phyloP scores from a whole-genome alignment of 2,888 invertebrate genomes.

The Pecten maximus region DNA sequence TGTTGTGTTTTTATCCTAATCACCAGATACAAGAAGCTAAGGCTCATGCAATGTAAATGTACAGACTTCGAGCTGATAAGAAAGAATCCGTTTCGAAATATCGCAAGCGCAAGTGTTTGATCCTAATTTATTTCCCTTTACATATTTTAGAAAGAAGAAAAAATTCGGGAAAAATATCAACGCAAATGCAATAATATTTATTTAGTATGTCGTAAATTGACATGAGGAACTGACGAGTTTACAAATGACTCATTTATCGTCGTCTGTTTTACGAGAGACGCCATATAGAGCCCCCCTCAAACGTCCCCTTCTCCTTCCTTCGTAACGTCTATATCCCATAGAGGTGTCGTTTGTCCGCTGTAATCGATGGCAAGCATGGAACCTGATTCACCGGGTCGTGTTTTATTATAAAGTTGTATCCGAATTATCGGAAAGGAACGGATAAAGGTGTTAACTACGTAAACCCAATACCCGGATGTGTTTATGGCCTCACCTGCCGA shows the following conservation, averaged over 20 bases:
- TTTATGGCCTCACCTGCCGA: slow-evolving; percentile 7
- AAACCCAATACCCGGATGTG: background rate
- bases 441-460: background rate
- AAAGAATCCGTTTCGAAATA: background rate
- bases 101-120: background rate
- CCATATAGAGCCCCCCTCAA: background rate
- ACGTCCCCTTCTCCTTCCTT: background rate
- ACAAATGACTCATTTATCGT: slow-evolving; percentile 7
- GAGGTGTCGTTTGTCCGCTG: background rate
- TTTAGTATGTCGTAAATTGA: background rate
- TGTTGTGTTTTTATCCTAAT: too few species aligned
- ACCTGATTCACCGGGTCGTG: background rate
- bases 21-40: background rate
- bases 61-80: background rate
- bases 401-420: background rate
- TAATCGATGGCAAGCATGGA: background rate
- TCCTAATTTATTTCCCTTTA: background rate
- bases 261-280: background rate
- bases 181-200: background rate
- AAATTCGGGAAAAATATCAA: background rate
- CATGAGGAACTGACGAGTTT: background rate
- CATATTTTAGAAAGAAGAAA: background rate
- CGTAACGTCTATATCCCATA: background rate
- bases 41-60: too few species aligned
- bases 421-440: slow-evolving; percentile 5